Evolutionary conservation across 2,797 vertebrate species (phyloP).

Genomic region (Synanceia verrucosa): DNA sequence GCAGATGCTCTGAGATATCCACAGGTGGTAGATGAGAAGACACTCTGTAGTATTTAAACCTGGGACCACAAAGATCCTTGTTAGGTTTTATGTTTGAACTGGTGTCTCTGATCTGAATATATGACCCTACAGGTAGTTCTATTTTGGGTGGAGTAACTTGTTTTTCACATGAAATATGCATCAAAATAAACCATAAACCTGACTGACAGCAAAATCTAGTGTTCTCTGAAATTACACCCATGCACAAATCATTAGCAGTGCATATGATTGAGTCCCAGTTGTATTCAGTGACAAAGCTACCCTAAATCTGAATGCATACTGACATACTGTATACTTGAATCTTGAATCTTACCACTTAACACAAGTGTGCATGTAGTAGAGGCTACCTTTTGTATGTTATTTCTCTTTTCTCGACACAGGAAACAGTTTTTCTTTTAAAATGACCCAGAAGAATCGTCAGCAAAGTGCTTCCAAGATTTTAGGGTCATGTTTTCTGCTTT

Average conservation of each 20-base stretch:
- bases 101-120: neutral
- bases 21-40: conserved; percentile 78
- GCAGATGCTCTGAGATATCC: conserved; percentile 77
- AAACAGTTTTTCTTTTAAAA: neutral
- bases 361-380: too few relatives aligned
- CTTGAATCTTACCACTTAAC: too few relatives aligned
- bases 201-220: conserved; percentile 28
- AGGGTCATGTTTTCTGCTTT: neutral
- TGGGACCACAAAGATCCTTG: conserved; percentile 32
- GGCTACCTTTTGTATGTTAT: too few relatives aligned
- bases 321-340: too few relatives aligned
- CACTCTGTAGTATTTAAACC: conserved; percentile 2
- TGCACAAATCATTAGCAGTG: neutral
- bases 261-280: neutral
- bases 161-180: neutral
- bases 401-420: neutral
- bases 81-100: neutral
- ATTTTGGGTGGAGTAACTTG: conserved; percentile 6
- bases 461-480: neutral
- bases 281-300: neutral
- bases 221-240: conserved; percentile 18
- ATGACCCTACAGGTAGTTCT: neutral
- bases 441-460: neutral
- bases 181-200: conserved; percentile 31
- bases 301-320: neutral